Conservation (phyloP, 2,797 vertebrate species). For the Etheostoma nigrum region DNA sequence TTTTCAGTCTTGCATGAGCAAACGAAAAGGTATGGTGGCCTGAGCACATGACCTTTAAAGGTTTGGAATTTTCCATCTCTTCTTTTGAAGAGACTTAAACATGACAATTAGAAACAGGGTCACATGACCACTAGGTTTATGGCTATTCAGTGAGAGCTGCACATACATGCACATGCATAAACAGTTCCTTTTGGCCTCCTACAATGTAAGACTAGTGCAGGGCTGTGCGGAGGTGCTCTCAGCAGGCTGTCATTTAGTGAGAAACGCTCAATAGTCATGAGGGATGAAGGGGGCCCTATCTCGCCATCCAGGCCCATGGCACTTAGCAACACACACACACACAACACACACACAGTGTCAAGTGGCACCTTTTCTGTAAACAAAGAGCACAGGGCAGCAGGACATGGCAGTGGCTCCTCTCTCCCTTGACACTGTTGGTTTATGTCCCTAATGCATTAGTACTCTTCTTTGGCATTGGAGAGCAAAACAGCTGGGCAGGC, state of each 20-base stretch:
- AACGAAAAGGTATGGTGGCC: constrained; percentile 75
- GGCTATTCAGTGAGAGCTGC: constrained; percentile 51
- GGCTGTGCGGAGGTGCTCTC: constrained; percentile 68
- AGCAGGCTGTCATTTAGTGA: constrained; percentile 77
- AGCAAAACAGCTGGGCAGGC: constrained; percentile 55
- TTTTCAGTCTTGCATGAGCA: constrained; percentile 74
- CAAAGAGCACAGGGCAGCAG: constrained; percentile 77
- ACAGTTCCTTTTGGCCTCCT: constrained; percentile 24
- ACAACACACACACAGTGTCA: constrained; percentile 71
- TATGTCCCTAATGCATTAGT: constrained; percentile 64
- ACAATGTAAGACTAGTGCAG: constrained; percentile 29
- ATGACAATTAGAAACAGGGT: constrained; percentile 75
- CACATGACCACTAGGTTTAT: constrained; percentile 72
- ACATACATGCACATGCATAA: constrained; percentile 56
- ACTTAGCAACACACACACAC: constrained; percentile 80
- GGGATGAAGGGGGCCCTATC: constrained; percentile 73
- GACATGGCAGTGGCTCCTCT: constrained; percentile 59
- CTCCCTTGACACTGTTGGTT: constrained; percentile 65
- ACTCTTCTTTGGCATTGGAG: constrained; percentile 51
- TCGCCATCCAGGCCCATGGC: constrained; percentile 66
- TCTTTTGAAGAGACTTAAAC: constrained; percentile 71
- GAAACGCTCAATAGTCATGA: constrained; percentile 81
- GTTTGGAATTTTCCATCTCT: constrained; percentile 80
- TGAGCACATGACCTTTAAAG: constrained; percentile 69
- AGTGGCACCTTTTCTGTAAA: constrained; percentile 84